Percentiles rank a stretch among this genome's conserved stretches.
These are phyloP conservation scores for Tokudaia muenninki DNA, from an alignment of 2,797 vertebrate genomes.

Conservation along the genomic window DNA sequence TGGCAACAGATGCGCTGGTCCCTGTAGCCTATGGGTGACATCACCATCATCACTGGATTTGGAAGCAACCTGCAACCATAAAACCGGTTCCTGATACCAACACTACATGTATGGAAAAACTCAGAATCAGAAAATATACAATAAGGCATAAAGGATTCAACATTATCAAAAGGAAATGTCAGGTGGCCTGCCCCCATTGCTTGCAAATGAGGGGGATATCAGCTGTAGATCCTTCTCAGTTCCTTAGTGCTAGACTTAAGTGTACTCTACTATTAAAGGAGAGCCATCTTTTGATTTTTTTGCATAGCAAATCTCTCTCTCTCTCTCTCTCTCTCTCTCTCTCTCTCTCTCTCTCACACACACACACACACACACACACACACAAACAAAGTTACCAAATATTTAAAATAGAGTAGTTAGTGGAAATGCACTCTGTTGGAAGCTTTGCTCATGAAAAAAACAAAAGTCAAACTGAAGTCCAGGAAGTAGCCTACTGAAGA, in stretches of 20 bases:
- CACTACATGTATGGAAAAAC: not conserved
- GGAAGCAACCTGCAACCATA: too few species aligned
- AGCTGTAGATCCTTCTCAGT: not conserved
- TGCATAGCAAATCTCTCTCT: conserved; percentile 35
- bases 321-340: too few species aligned
- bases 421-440: conserved; percentile 29
- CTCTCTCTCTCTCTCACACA: too few species aligned
- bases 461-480: not conserved
- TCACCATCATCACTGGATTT: too few species aligned
- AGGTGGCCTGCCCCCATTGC: not conserved
- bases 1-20: too few species aligned
- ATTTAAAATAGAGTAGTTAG: conserved; percentile 18
- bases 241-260: conserved; percentile 50
- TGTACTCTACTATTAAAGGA: conserved; percentile 54
- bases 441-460: conserved; percentile 34
- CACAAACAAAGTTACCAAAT: not conserved
- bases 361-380: not conserved
- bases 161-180: conserved; percentile 59
- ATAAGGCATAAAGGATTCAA: conserved; percentile 78
- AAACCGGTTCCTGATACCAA: too few species aligned
- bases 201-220: not conserved
- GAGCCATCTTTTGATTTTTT: conserved; percentile 58
- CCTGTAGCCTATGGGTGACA: too few species aligned
- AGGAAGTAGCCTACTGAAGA: not conserved
- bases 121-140: conserved; percentile 77